Conservation (phyloP, 2,797 vertebrate species). For the Phrynocephalus vlangalii region DNA sequence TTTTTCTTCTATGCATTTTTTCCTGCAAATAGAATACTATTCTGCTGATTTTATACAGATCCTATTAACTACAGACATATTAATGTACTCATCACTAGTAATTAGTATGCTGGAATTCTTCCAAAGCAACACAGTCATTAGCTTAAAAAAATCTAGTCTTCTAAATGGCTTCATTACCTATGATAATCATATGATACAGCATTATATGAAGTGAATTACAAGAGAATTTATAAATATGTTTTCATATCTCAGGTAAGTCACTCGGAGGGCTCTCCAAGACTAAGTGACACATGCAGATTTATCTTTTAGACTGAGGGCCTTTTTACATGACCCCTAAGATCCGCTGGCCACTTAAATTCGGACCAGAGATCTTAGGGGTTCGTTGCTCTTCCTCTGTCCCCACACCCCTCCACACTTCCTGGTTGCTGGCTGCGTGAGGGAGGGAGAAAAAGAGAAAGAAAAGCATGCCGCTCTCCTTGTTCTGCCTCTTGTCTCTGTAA, state of each 20-base stretch:
- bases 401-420: too few species aligned
- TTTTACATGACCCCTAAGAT: too few species aligned
- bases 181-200: background rate
- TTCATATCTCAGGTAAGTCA: accelerated
- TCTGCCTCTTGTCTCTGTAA: too few species aligned
- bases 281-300: accelerated
- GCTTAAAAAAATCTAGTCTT: slow-evolving; percentile 8
- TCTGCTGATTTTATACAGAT: slow-evolving; percentile 4
- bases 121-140: slow-evolving; percentile 40
- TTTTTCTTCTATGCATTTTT: background rate
- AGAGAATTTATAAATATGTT: background rate
- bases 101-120: slow-evolving; percentile 11
- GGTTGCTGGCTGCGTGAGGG: too few species aligned
- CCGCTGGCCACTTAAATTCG: too few species aligned
- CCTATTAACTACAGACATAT: background rate
- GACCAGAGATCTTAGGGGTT: too few species aligned
- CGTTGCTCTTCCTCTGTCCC: too few species aligned
- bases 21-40: background rate
- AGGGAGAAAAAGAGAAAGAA: too few species aligned
- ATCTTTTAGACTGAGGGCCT: background rate
- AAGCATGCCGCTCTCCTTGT: too few species aligned
- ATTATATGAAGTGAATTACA: slow-evolving; percentile 15
- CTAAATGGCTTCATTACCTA: background rate
- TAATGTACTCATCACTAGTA: background rate
- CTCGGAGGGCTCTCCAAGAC: background rate